Evolutionary conservation across 2,888 invertebrate genomes (phyloP).

Genomic region (Habrosyne pyritoides): DNA sequence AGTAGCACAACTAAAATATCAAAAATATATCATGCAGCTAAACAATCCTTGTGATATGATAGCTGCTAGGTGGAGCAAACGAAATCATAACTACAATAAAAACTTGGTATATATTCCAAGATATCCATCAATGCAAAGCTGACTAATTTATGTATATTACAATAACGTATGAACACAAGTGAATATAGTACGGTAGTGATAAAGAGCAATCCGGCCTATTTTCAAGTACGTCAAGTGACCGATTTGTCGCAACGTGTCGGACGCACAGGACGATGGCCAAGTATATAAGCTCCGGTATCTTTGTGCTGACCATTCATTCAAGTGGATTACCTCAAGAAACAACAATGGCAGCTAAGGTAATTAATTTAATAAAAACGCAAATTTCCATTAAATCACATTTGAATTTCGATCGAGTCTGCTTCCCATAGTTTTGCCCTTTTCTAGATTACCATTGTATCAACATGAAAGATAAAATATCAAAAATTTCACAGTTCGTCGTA

Average conservation of each 20-base stretch:
- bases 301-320: constrained; percentile 49
- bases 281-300: constrained; percentile 52
- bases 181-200: constrained; percentile 17
- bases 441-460: background rate
- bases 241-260: constrained; percentile 18
- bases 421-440: too few relatives aligned
- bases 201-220: constrained; percentile 29
- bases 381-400: too few relatives aligned
- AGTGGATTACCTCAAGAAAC: constrained; percentile 48
- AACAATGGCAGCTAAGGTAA: constrained; percentile 70
- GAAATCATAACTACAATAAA: too few relatives aligned
- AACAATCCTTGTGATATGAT: too few relatives aligned
- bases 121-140: background rate
- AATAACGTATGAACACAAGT: background rate
- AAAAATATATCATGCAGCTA: too few relatives aligned
- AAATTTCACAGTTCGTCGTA: constrained; percentile 59
- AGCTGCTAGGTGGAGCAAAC: too few relatives aligned
- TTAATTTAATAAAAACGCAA: too few relatives aligned
- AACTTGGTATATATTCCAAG: too few relatives aligned
- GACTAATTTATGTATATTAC: constrained; percentile 8
- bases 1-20: too few relatives aligned
- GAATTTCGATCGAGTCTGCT: too few relatives aligned
- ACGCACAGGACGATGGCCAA: constrained; percentile 13
- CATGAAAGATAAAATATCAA: background rate
- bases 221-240: constrained; percentile 51